Percentiles rank a stretch among this genome's conserved stretches.
Conservation (phyloP, 2,113 vertebrate genomes). For the Orientallactaga bullata region DNA sequence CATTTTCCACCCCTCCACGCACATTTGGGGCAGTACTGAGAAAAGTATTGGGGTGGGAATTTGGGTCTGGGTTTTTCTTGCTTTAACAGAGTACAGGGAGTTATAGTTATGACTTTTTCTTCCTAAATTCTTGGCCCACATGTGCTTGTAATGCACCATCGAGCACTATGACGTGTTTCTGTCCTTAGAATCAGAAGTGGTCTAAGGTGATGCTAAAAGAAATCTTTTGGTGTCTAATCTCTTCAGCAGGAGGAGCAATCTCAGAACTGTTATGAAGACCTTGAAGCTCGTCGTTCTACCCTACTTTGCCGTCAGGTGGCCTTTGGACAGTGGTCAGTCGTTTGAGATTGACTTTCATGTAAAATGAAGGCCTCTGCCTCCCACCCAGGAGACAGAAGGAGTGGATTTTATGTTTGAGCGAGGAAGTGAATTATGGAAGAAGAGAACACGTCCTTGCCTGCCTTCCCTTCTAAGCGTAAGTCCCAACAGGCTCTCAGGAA, state of each 20-base stretch:
- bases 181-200: slow-evolving; percentile 40
- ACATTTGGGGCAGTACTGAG: not conserved
- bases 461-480: slow-evolving; percentile 71
- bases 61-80: not conserved
- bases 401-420: slow-evolving; percentile 79
- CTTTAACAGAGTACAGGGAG: not conserved
- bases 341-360: slow-evolving; percentile 83
- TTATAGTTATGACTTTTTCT: slow-evolving; percentile 4
- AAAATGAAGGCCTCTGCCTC: slow-evolving; percentile 75
- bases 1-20: not conserved
- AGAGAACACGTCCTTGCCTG: slow-evolving; percentile 71
- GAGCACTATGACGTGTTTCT: slow-evolving; percentile 23
- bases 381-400: slow-evolving; percentile 81
- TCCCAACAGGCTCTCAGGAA: slow-evolving; percentile 84
- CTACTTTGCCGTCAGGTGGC: slow-evolving; percentile 75
- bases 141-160: not conserved
- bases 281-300: slow-evolving; percentile 71
- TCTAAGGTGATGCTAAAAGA: not conserved
- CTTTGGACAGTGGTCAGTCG: slow-evolving; percentile 75
- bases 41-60: not conserved
- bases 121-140: not conserved
- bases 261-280: slow-evolving; percentile 89
- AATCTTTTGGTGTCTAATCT: slow-evolving; percentile 81
- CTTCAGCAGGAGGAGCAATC: slow-evolving; percentile 90
- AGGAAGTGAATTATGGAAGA: slow-evolving; percentile 83